Percentiles rank a stretch among this genome's conserved stretches.
Evolutionary conservation across 92 coral and sea anemone genomes (phyloP).

Genomic region (Palythoa grandis): DNA sequence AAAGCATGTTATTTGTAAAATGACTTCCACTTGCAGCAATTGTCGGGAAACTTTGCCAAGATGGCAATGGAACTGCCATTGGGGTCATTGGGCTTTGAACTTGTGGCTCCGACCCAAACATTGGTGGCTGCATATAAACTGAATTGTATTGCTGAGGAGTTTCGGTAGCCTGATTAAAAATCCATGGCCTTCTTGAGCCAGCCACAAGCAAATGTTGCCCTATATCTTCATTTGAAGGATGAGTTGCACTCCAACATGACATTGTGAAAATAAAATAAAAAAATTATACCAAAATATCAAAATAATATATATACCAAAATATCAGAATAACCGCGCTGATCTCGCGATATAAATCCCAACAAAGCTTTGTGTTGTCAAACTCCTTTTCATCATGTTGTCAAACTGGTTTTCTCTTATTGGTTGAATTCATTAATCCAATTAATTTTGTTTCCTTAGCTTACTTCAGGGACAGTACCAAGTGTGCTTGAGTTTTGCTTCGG

Average conservation of each 20-base stretch:
- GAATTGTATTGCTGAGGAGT: neutral
- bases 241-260: slow-evolving; percentile 6
- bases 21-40: slow-evolving; percentile 12
- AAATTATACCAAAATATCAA: slow-evolving; percentile 16
- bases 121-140: neutral
- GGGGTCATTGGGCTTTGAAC: neutral
- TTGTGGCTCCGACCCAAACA: slow-evolving; percentile 4
- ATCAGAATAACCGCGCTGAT: slow-evolving; percentile 17
- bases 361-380: slow-evolving; percentile 6
- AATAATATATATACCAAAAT: slow-evolving; percentile 1
- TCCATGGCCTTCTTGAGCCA: neutral
- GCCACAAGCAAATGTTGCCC: slow-evolving; percentile 10
- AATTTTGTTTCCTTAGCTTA: slow-evolving; percentile 14
- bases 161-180: slow-evolving; percentile 12
- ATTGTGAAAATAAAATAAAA: slow-evolving; percentile 19
- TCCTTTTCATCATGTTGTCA: too few relatives aligned
- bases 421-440: slow-evolving; percentile 7
- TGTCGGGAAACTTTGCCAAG: neutral
- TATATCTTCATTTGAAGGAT: slow-evolving; percentile 13
- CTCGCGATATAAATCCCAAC: slow-evolving; percentile 6
- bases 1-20: neutral
- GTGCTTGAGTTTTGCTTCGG: slow-evolving; percentile 16
- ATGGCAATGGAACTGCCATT: neutral
- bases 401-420: slow-evolving; percentile 26
- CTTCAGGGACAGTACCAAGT: slow-evolving; percentile 28